Evolutionary conservation across 1,140 invertebrate genomes (phyloP).

Genomic region (Mamestra configurata): DNA sequence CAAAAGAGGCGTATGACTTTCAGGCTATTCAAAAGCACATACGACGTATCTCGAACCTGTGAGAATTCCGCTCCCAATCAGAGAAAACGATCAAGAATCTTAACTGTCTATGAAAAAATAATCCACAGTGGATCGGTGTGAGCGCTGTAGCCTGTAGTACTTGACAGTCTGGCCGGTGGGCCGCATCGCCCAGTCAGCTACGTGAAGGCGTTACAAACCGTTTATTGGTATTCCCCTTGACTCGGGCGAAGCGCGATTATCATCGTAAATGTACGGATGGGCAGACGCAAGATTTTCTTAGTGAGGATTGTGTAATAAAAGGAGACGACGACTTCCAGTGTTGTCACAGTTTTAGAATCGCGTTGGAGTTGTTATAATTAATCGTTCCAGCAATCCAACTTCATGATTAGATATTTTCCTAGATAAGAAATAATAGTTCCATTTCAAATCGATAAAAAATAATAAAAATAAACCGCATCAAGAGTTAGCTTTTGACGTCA

Average conservation of each 20-base stretch:
- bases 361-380: neutral
- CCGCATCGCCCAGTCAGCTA: conserved; percentile 46
- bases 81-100: too few species aligned
- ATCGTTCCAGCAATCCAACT: too few species aligned
- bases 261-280: conserved; percentile 55
- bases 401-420: too few species aligned
- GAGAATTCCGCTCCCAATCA: too few species aligned
- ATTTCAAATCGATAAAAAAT: too few species aligned
- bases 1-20: too few species aligned
- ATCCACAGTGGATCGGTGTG: neutral
- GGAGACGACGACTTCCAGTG: neutral
- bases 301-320: neutral
- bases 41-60: too few species aligned
- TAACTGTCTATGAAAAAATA: neutral
- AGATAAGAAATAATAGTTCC: too few species aligned
- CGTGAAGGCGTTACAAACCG: conserved; percentile 60
- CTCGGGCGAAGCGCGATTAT: conserved; percentile 52
- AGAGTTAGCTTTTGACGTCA: too few species aligned
- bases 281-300: conserved; percentile 54
- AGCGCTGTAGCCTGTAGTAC: conserved; percentile 23
- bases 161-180: conserved; percentile 45
- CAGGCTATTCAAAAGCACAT: too few species aligned
- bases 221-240: conserved; percentile 63
- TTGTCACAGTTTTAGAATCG: neutral
- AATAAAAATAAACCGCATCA: too few species aligned